A percentile compares a stretch with the other conserved stretches of the same genome.
phyloP scores from a whole-genome alignment of 2,797 vertebrate genomes.

The Danionella dracula region DNA sequence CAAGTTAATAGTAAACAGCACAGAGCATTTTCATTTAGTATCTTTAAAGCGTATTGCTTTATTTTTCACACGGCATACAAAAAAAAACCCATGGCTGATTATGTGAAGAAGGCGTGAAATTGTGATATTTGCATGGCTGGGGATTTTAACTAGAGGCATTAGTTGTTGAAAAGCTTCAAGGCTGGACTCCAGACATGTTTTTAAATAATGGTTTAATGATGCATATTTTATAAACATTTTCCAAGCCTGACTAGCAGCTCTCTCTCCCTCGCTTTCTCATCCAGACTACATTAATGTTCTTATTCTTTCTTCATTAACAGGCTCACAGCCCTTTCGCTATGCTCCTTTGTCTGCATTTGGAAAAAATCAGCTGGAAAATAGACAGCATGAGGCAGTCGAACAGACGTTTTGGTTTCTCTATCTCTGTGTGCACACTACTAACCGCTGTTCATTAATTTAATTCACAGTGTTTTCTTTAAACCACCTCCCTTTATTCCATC shows the following conservation, averaged over 20 bases:
- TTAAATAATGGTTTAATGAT: constrained; percentile 65
- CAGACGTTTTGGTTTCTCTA: constrained; percentile 28
- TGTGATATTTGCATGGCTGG: constrained; percentile 59
- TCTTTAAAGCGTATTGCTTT: constrained; percentile 57
- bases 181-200: constrained; percentile 53
- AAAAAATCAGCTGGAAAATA: constrained; percentile 74
- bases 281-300: constrained; percentile 61
- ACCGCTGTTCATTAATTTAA: constrained; percentile 18
- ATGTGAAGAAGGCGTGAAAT: constrained; percentile 69
- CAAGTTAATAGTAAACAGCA: constrained; percentile 54
- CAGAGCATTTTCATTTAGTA: constrained; percentile 63
- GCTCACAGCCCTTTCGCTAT: constrained; percentile 67
- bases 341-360: constrained; percentile 62
- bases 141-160: constrained; percentile 64
- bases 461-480: constrained; percentile 44
- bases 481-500: constrained; percentile 52
- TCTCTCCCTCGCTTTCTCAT: constrained; percentile 44
- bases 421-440: constrained; percentile 19
- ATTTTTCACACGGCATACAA: constrained; percentile 54
- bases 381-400: constrained; percentile 56
- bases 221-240: constrained; percentile 61
- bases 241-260: constrained; percentile 30
- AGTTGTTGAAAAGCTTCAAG: constrained; percentile 50
- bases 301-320: constrained; percentile 69
- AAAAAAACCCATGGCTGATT: constrained; percentile 60